A percentile compares a stretch with the other conserved stretches of the same genome.
phyloP scores from a whole-genome alignment of 2,888 invertebrate species.

The Anoncus sp. region DNA sequence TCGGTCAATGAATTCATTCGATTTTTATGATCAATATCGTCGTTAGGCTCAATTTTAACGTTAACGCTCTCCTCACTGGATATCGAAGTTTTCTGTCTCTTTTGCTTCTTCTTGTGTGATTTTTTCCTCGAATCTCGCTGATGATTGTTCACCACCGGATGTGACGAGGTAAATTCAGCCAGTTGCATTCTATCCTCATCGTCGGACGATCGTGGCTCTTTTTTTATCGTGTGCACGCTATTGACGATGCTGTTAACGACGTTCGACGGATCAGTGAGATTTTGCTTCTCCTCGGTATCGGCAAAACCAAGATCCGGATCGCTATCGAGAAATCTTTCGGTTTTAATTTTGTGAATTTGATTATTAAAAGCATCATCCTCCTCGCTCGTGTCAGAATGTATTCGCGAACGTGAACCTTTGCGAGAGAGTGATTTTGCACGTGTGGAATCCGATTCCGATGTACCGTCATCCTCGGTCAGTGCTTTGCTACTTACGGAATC shows the following conservation, averaged over 20 bases:
- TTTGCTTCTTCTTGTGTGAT: slow-evolving; percentile 92
- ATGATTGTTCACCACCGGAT: slow-evolving; percentile 77
- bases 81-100: slow-evolving; percentile 88
- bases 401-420: slow-evolving; percentile 89
- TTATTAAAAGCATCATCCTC: slow-evolving; percentile 86
- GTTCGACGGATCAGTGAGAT: slow-evolving; percentile 74
- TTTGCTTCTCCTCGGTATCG: slow-evolving; percentile 81
- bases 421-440: slow-evolving; percentile 85
- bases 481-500: slow-evolving; percentile 87
- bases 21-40: slow-evolving; percentile 73
- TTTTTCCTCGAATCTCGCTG: slow-evolving; percentile 86
- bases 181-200: slow-evolving; percentile 78
- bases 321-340: slow-evolving; percentile 86
- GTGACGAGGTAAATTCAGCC: slow-evolving; percentile 75
- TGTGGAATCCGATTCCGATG: slow-evolving; percentile 83
- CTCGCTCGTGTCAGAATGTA: slow-evolving; percentile 92
- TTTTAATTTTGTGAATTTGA: slow-evolving; percentile 85
- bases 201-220: slow-evolving; percentile 80
- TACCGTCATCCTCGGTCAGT: slow-evolving; percentile 81
- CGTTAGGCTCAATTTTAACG: slow-evolving; percentile 74
- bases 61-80: slow-evolving; percentile 80
- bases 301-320: slow-evolving; percentile 85
- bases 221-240: slow-evolving; percentile 75
- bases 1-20: slow-evolving; percentile 68
- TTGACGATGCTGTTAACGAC: too few relatives aligned